Percentiles rank a stretch among this genome's conserved stretches.
phyloP scores from a whole-genome alignment of 2,113 vertebrate species.

The Gymnobelideus leadbeateri region DNA sequence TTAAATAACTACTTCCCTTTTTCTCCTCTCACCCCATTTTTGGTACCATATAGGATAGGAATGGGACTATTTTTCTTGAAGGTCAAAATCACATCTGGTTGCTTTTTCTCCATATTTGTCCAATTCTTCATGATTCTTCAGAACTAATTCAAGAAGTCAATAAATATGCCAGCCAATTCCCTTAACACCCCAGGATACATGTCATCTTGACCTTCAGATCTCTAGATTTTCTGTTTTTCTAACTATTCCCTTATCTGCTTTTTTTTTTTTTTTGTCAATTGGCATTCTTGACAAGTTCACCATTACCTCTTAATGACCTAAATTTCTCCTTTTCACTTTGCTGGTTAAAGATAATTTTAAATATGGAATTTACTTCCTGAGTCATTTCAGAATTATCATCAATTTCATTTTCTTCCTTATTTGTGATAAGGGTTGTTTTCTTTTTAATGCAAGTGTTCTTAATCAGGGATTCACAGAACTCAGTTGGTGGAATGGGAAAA shows the following conservation, averaged over 20 bases:
- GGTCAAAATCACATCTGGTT: constrained; percentile 45
- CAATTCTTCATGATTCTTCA: constrained; percentile 64
- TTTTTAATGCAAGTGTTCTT: constrained; percentile 17
- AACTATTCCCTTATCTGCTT: constrained; percentile 71
- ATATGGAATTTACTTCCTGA: constrained; percentile 70
- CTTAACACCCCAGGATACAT: neutral
- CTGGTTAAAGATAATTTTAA: constrained; percentile 79
- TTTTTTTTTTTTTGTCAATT: constrained; percentile 37
- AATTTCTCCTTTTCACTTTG: constrained; percentile 69
- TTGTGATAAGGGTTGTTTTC: constrained; percentile 31
- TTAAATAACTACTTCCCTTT: neutral
- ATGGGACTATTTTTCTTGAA: constrained; percentile 42
- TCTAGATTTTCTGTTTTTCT: constrained; percentile 40
- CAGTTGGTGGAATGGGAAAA: neutral
- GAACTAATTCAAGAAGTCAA: constrained; percentile 62
- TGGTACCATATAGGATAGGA: neutral
- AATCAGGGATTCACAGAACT: constrained; percentile 15
- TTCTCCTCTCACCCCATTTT: neutral
- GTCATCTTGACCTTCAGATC: constrained; percentile 54
- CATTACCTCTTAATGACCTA: constrained; percentile 69
- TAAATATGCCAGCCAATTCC: constrained; percentile 34
- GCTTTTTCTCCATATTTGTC: constrained; percentile 54
- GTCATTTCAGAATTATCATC: constrained; percentile 58
- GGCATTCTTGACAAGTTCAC: constrained; percentile 68
- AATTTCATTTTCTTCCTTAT: constrained; percentile 46